phyloP scores from a whole-genome alignment of 2,888 invertebrate species.

The Lasioglossum calceatum region DNA sequence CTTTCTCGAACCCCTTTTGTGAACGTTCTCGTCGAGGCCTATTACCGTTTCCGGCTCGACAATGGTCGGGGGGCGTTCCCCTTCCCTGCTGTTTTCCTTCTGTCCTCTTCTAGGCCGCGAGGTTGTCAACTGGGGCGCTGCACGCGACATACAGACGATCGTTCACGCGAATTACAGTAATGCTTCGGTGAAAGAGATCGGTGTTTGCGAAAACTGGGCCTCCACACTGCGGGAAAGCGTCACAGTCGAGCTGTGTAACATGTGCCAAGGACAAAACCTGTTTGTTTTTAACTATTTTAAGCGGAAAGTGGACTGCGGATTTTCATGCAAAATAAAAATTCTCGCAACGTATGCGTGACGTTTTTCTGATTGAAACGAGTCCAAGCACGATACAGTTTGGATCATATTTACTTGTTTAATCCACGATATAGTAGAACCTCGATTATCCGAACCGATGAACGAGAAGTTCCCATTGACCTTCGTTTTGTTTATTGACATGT shows the following conservation, averaged over 20 bases:
- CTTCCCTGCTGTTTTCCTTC: conserved; percentile 14
- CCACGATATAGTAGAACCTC: too few species aligned
- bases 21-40: conserved; percentile 35
- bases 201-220: not conserved
- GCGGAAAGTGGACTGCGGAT: too few species aligned
- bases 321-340: too few species aligned
- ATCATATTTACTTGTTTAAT: too few species aligned
- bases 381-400: too few species aligned
- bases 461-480: too few species aligned
- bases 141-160: conserved; percentile 18
- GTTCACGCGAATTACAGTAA: conserved; percentile 13
- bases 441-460: too few species aligned
- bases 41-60: conserved; percentile 24
- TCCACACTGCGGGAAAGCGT: not conserved
- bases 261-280: not conserved
- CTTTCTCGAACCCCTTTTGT: conserved; percentile 13
- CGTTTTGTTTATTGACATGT: too few species aligned
- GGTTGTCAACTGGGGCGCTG: conserved; percentile 22
- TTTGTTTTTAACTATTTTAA: not conserved
- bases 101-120: not conserved
- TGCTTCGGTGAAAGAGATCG: not conserved
- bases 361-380: too few species aligned
- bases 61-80: conserved; percentile 31
- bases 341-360: too few species aligned
- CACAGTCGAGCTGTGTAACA: not conserved